Evolutionary conservation across 2,888 invertebrate species (phyloP), one percentile per base, ranked within the genome.

Genomic region (Limnephilus marmoratus): DNA sequence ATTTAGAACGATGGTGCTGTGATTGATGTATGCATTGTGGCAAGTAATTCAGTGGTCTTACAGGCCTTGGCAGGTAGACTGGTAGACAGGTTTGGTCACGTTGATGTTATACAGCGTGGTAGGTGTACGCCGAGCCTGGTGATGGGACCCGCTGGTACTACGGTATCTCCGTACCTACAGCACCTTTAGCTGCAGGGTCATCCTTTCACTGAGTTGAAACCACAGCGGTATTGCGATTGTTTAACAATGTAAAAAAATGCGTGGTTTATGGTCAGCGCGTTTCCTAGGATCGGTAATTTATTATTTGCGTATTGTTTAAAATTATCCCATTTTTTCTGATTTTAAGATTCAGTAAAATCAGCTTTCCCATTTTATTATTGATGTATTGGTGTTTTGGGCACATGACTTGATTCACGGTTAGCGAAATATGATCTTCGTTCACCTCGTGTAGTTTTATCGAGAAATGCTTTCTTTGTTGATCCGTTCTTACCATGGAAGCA

Each of bases 11-110:
- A 82, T 82, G 82, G 31, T 82, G 31, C 18, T 13, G 11, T 82
- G 68, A 68, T 68, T 24, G 24, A 68, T n/a, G 68, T 68, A 24
- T 68, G 68, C 68, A 53, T 53, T 53, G 53, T 53, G 5, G 53
- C 53, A 53, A 0, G 49, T 49, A 49, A 18, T 53, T 18, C 53
- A 53, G 53, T 18, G 53, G 53, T 24, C 15, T 53, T 15, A 18
- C 53, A 18, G 53, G 18, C 53, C 18, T 68, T 9, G n/a, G 24
- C 68, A 24, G 68, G 68, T 24, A 68, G 87, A 87, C 68, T 7
- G 68, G 68, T 24, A 68, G 87, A 87, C 87, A 49, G 31, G 53
- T 87, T 87, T 87, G 49, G 49, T 87, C 87, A 87, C 87, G 29
- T 53, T 45, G n/a, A 31, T 68, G 68, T 24, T 68, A 68, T 68